Evolutionary conservation across 2,113 vertebrate species (phyloP).

Genomic region (Motacilla tschutschensis): DNA sequence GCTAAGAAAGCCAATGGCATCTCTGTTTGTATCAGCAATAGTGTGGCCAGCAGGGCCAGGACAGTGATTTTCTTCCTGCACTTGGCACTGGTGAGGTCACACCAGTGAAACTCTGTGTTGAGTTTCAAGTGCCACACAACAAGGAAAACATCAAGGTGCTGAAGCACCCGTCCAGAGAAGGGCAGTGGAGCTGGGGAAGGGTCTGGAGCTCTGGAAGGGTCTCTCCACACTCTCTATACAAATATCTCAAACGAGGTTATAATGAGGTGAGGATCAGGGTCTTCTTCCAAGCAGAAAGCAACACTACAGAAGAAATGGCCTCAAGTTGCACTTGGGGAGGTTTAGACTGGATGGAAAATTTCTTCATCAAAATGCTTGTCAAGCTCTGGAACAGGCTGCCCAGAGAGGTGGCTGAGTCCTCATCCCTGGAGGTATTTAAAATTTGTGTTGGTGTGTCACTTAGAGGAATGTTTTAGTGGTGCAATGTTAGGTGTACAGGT

Average conservation of each 20-base stretch:
- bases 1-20: not conserved
- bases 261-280: accelerated
- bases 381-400: not conserved
- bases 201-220: too few relatives aligned
- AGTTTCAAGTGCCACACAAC: not conserved
- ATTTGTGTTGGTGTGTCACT: not conserved
- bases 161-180: not conserved
- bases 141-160: not conserved
- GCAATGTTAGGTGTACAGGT: not conserved
- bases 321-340: not conserved
- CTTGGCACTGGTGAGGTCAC: too few relatives aligned
- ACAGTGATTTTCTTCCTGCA: not conserved
- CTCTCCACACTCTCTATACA: not conserved
- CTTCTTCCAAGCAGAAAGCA: not conserved
- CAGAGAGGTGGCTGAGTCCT: not conserved
- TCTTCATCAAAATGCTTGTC: not conserved
- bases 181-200: accelerated
- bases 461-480: not conserved
- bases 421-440: not conserved
- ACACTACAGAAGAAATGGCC: accelerated
- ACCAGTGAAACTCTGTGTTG: too few relatives aligned
- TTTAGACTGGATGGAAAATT: not conserved
- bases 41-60: not conserved
- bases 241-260: not conserved
- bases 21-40: not conserved